Conservation (phyloP, 2,888 invertebrate species). For the Alentia gelatinosa region DNA sequence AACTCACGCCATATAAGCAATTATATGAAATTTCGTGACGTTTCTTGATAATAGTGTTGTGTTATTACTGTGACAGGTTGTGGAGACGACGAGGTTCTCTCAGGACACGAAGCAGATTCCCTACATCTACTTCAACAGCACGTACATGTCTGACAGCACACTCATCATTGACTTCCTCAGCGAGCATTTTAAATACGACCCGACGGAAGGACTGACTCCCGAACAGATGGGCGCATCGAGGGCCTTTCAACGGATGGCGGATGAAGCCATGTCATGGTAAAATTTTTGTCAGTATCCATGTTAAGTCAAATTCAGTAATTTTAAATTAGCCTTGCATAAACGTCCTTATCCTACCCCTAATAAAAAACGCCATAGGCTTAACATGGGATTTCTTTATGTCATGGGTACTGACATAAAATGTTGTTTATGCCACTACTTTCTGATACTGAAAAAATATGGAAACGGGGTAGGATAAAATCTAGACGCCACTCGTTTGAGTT, state of each 20-base stretch:
- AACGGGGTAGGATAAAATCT: too few relatives aligned
- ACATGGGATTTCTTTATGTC: too few relatives aligned
- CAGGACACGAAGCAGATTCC: slow-evolving; percentile 94
- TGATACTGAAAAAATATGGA: too few relatives aligned
- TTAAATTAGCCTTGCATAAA: too few relatives aligned
- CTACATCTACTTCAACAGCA: slow-evolving; percentile 96
- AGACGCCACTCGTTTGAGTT: too few relatives aligned
- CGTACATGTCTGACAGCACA: slow-evolving; percentile 95
- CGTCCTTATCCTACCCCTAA: too few relatives aligned
- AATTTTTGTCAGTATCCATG: too few relatives aligned
- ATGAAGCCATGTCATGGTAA: slow-evolving; percentile 92
- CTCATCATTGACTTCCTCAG: slow-evolving; percentile 94
- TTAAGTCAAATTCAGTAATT: too few relatives aligned
- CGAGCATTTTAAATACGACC: slow-evolving; percentile 86
- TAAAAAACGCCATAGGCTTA: too few relatives aligned
- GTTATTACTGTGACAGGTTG: slow-evolving; percentile 65
- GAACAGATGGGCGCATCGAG: slow-evolving; percentile 94
- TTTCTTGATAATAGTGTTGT: too few relatives aligned
- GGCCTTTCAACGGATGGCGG: slow-evolving; percentile 84
- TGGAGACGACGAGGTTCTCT: slow-evolving; percentile 67
- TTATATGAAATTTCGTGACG: too few relatives aligned
- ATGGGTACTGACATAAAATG: neutral
- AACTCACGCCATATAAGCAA: too few relatives aligned
- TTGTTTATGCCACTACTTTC: neutral
- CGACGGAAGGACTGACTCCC: slow-evolving; percentile 90